phyloP scores from a whole-genome alignment of 2,113 vertebrate species.

The Oreochromis tanganicae region DNA sequence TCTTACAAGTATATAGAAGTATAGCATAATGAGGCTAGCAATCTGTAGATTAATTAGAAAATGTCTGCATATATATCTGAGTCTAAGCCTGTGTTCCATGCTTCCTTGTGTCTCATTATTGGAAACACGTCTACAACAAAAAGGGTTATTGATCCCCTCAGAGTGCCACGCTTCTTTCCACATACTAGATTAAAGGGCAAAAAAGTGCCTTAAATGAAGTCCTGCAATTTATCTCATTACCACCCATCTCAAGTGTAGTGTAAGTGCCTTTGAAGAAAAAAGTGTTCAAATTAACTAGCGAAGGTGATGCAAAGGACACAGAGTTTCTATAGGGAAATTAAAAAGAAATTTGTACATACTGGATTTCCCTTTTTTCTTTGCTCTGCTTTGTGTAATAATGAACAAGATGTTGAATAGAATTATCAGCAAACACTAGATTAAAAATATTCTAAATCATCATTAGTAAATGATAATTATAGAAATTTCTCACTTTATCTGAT shows the following conservation, averaged over 20 bases:
- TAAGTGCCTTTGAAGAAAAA: slow-evolving; percentile 32
- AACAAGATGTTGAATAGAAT: neutral
- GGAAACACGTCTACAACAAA: slow-evolving; percentile 10
- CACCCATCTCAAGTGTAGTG: slow-evolving; percentile 4
- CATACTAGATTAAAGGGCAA: slow-evolving; percentile 9
- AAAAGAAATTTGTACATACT: neutral
- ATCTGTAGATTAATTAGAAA: neutral
- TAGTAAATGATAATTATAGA: neutral
- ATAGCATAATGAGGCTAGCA: neutral
- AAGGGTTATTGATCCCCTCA: slow-evolving; percentile 44
- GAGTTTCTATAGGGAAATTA: slow-evolving; percentile 1
- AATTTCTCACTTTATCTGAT: neutral
- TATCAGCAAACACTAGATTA: neutral
- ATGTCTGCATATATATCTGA: neutral
- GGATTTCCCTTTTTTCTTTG: neutral
- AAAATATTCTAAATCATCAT: neutral
- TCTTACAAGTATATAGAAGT: neutral
- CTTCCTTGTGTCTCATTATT: slow-evolving; percentile 27
- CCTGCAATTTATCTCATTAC: slow-evolving; percentile 46
- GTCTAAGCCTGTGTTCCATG: neutral
- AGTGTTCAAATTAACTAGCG: slow-evolving; percentile 1
- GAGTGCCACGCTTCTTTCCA: slow-evolving; percentile 19
- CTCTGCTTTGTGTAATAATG: neutral
- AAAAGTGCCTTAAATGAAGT: slow-evolving; percentile 29
- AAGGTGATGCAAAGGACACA: slow-evolving; percentile 46